A percentile compares a stretch with the other conserved stretches of the same genome.
These are phyloP conservation scores for Brachionus calyciflorus DNA, from an alignment of 1,140 invertebrate species.

Conservation along the genomic window DNA sequence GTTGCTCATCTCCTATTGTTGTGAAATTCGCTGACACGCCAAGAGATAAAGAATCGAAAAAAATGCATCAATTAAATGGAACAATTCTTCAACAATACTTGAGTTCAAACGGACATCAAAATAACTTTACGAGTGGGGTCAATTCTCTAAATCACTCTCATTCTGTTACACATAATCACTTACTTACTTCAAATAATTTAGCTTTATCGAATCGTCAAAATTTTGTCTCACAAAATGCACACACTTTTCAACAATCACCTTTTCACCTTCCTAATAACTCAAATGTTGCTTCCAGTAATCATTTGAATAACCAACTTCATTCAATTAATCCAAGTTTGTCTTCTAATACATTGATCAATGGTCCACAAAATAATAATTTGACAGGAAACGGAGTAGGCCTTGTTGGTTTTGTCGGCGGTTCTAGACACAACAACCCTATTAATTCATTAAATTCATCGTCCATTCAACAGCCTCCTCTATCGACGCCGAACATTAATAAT, in stretches of 20 bases:
- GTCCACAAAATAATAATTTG: slow-evolving; percentile 8
- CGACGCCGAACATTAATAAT: neutral
- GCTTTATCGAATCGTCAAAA: neutral
- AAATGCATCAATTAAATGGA: slow-evolving; percentile 99
- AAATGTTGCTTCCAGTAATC: neutral
- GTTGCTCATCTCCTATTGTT: slow-evolving; percentile 66
- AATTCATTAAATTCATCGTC: neutral
- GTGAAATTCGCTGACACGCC: slow-evolving; percentile 99
- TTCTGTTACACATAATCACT: neutral
- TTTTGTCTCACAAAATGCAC: neutral
- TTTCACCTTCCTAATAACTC: neutral
- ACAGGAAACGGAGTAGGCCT: neutral
- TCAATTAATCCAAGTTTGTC: neutral
- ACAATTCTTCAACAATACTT: slow-evolving; percentile 88
- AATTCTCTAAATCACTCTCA: neutral
- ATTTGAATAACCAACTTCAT: neutral
- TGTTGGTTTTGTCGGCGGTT: neutral
- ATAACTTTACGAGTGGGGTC: neutral
- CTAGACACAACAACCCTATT: neutral
- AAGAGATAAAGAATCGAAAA: slow-evolving; percentile 93
- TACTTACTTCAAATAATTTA: neutral
- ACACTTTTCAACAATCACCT: neutral
- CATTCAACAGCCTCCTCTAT: neutral
- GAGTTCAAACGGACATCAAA: neutral
- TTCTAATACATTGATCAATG: neutral